These are phyloP conservation scores for Dreissena polymorpha DNA, from an alignment of 1,140 invertebrate genomes.

Conservation along the genomic window DNA sequence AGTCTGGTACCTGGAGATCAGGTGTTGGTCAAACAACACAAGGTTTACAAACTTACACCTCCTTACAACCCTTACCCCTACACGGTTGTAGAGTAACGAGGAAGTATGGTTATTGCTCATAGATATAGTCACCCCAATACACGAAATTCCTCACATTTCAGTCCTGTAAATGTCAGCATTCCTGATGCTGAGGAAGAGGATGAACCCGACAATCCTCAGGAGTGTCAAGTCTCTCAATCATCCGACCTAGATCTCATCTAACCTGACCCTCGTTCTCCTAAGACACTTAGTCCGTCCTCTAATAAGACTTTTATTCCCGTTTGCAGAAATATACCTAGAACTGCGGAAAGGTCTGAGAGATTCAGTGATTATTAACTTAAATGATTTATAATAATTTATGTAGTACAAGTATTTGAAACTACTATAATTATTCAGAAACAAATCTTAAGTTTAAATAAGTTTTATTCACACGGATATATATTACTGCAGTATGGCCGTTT, in stretches of 20 bases:
- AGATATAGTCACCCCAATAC: conserved; percentile 13
- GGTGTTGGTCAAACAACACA: conserved; percentile 52
- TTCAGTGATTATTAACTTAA: conserved; percentile 6
- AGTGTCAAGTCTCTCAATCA: background rate
- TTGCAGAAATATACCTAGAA: background rate
- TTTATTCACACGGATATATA: too few relatives aligned
- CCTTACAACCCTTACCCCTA: conserved; percentile 45
- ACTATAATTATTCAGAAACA: too few relatives aligned
- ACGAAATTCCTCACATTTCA: conserved; percentile 58
- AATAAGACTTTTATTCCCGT: background rate
- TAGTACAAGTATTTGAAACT: too few relatives aligned
- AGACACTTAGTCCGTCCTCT: too few relatives aligned
- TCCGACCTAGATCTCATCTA: background rate
- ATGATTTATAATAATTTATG: too few relatives aligned
- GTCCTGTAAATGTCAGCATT: conserved; percentile 18
- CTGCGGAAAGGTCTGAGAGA: background rate
- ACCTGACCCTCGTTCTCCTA: background rate
- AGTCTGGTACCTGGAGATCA: conserved; percentile 35
- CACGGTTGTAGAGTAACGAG: conserved; percentile 30
- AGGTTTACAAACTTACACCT: conserved; percentile 52
- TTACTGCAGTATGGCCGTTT: too few relatives aligned
- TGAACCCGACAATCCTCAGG: background rate
- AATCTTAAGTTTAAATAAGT: too few relatives aligned
- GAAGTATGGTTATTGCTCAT: conserved; percentile 56
- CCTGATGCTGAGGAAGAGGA: too few relatives aligned